phyloP scores from a whole-genome alignment of 2,797 vertebrate genomes.

The Miichthys miiuy region DNA sequence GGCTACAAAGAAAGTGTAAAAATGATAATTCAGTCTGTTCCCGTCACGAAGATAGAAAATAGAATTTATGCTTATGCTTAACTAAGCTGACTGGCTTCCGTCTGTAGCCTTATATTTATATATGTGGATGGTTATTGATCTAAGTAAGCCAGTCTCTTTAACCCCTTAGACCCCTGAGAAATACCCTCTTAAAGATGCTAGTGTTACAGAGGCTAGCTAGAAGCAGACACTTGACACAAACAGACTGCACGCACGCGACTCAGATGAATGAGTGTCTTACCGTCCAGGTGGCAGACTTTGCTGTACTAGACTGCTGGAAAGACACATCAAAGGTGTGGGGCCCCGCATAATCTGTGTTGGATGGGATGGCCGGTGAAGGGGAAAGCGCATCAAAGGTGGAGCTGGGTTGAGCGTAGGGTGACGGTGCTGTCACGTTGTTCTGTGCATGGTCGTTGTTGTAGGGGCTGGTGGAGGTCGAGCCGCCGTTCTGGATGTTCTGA shows the following conservation, averaged over 20 bases:
- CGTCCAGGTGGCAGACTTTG: slow-evolving; percentile 99
- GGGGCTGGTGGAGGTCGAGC: slow-evolving; percentile 97
- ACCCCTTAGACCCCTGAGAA: not conserved
- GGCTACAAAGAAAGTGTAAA: not conserved
- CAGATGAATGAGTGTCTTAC: slow-evolving; percentile 83
- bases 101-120: not conserved
- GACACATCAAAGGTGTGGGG: slow-evolving; percentile 98
- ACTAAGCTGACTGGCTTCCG: not conserved
- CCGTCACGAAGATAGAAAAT: not conserved
- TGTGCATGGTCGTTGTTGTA: slow-evolving; percentile 96
- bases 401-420: slow-evolving; percentile 98
- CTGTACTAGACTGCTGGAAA: slow-evolving; percentile 99
- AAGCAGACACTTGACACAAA: not conserved
- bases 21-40: not conserved
- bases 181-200: not conserved
- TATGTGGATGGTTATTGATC: not conserved
- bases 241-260: not conserved
- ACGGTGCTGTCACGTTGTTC: slow-evolving; percentile 95
- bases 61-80: not conserved
- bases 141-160: not conserved
- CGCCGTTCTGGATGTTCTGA: slow-evolving; percentile 96
- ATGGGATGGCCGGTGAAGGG: slow-evolving; percentile 98
- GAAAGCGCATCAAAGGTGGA: slow-evolving; percentile 98
- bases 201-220: not conserved
- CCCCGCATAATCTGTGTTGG: slow-evolving; percentile 99